phyloP scores from a whole-genome alignment of 2,888 invertebrate genomes.

The Sarcophaga caerulescens region DNA sequence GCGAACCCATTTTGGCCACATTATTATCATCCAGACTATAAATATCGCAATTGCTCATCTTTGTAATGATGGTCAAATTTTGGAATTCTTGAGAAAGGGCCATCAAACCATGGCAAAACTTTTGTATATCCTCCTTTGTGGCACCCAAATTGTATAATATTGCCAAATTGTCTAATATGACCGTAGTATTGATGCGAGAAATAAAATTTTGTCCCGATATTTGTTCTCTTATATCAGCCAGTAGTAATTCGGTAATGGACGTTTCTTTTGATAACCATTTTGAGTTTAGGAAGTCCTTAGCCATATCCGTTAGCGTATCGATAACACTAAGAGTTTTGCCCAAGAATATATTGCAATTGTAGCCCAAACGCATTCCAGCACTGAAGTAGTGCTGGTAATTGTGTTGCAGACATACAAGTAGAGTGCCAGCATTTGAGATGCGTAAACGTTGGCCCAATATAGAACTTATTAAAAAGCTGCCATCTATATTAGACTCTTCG shows the following conservation, averaged over 20 bases:
- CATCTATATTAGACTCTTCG: slow-evolving; percentile 87
- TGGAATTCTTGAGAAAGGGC: slow-evolving; percentile 73
- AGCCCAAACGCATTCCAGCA: slow-evolving; percentile 88
- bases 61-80: slow-evolving; percentile 83
- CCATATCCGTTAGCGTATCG: slow-evolving; percentile 83
- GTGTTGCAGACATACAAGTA: slow-evolving; percentile 87
- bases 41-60: slow-evolving; percentile 83
- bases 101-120: slow-evolving; percentile 75
- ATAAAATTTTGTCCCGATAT: slow-evolving; percentile 71
- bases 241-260: slow-evolving; percentile 77
- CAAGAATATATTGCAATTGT: slow-evolving; percentile 84
- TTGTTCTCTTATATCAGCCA: slow-evolving; percentile 73
- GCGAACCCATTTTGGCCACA: slow-evolving; percentile 85
- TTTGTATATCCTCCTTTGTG: slow-evolving; percentile 74
- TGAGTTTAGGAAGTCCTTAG: slow-evolving; percentile 78
- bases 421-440: slow-evolving; percentile 83
- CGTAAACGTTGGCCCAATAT: slow-evolving; percentile 85
- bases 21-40: slow-evolving; percentile 84
- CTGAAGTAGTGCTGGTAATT: slow-evolving; percentile 88
- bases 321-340: slow-evolving; percentile 82
- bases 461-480: slow-evolving; percentile 87
- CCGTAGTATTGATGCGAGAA: slow-evolving; percentile 81
- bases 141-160: slow-evolving; percentile 86
- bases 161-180: slow-evolving; percentile 88
- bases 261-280: slow-evolving; percentile 77